These are phyloP conservation scores for Aromia moschata DNA, from an alignment of 2,888 invertebrate genomes.

Conservation along the genomic window DNA sequence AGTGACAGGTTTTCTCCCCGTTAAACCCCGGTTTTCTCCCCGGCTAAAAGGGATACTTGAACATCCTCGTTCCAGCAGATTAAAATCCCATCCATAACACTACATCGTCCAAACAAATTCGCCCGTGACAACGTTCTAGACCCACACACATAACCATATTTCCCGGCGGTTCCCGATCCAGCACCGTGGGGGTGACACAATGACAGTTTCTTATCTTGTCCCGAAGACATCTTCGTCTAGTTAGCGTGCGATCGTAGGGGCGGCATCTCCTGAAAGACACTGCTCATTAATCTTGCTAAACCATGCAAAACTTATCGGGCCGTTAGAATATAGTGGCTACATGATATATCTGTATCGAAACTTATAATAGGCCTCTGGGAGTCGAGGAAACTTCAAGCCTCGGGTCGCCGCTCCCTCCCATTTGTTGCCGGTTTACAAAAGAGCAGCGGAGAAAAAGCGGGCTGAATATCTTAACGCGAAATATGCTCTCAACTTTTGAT, in stretches of 20 bases:
- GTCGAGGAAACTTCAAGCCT: too few relatives aligned
- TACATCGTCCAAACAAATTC: constrained; percentile 11
- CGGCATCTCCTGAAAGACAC: constrained; percentile 57
- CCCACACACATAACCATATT: constrained; percentile 6
- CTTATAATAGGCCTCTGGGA: constrained; percentile 61
- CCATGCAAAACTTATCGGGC: constrained; percentile 62
- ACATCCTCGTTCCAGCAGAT: too few relatives aligned
- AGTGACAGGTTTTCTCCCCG: too few relatives aligned
- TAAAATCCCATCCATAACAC: constrained; percentile 13
- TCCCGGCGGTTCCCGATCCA: background rate
- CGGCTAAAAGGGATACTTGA: too few relatives aligned
- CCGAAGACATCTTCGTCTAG: constrained; percentile 28
- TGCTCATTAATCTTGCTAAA: constrained; percentile 63
- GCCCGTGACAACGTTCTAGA: background rate
- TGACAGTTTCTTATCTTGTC: constrained; percentile 23
- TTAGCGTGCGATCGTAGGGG: constrained; percentile 26
- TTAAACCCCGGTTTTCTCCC: too few relatives aligned
- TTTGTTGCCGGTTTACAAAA: constrained; percentile 57
- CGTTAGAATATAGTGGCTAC: constrained; percentile 55
- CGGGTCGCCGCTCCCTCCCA: constrained; percentile 37
- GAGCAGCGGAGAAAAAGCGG: constrained; percentile 50
- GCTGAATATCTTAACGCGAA: constrained; percentile 54
- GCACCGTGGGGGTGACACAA: constrained; percentile 9
- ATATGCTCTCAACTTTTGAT: constrained; percentile 57
- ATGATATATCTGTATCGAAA: constrained; percentile 63